Conservation (phyloP, 2,888 invertebrate species). For the Meiosimyza decipiens region DNA sequence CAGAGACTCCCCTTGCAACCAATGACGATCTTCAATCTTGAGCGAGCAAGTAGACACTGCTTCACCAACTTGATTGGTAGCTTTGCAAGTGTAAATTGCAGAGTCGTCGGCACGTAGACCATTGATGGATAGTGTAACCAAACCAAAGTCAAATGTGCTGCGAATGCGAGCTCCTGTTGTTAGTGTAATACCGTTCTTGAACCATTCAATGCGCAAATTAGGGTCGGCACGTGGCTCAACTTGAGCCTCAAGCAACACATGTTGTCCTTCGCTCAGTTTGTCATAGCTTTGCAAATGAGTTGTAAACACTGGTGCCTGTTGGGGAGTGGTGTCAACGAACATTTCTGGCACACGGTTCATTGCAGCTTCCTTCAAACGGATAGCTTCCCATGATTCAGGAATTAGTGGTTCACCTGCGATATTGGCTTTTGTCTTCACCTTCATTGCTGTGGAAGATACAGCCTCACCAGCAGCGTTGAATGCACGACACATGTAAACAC, state of each 20-base stretch:
- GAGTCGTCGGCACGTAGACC: slow-evolving; percentile 90
- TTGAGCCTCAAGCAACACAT: slow-evolving; percentile 87
- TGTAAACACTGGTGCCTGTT: slow-evolving; percentile 95
- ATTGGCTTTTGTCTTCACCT: slow-evolving; percentile 84
- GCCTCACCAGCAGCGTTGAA: slow-evolving; percentile 95
- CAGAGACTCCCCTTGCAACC: slow-evolving; percentile 86
- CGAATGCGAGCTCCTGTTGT: slow-evolving; percentile 90
- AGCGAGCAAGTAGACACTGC: slow-evolving; percentile 92
- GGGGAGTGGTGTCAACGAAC: slow-evolving; percentile 85
- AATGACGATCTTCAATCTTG: slow-evolving; percentile 89
- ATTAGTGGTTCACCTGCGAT: slow-evolving; percentile 87
- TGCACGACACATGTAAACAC: slow-evolving; percentile 93
- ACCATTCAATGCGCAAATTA: slow-evolving; percentile 89
- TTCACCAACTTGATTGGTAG: slow-evolving; percentile 92
- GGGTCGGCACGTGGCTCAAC: slow-evolving; percentile 92
- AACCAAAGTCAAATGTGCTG: slow-evolving; percentile 96
- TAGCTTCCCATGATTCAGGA: slow-evolving; percentile 93
- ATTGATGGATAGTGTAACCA: slow-evolving; percentile 91
- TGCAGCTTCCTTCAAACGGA: slow-evolving; percentile 89
- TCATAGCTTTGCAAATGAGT: slow-evolving; percentile 89
- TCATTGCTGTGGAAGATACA: slow-evolving; percentile 89
- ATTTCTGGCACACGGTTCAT: slow-evolving; percentile 90
- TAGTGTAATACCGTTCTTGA: slow-evolving; percentile 87
- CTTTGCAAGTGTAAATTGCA: slow-evolving; percentile 95
- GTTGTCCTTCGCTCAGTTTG: slow-evolving; percentile 86